Base-by-base conservation (phyloP, 2,888 invertebrate genomes). In the Acrobasis repandana region DNA sequence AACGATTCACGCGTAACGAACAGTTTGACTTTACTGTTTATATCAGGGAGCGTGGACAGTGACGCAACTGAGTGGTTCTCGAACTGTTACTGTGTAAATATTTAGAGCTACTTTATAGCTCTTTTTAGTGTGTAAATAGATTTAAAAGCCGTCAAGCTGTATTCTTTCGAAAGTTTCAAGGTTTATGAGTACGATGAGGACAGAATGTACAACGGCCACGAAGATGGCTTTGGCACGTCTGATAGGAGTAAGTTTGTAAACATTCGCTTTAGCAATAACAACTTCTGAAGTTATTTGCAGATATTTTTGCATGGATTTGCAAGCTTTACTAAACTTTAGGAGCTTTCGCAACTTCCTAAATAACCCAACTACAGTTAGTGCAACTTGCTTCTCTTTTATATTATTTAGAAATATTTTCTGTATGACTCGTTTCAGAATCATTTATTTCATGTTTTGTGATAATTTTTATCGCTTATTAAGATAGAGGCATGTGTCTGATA, bases 101-200 rank as follows among this genome's bases (percentile, higher is more conserved):
- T 63, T 65, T 60, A 62, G 61, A 60, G 61, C 67, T 67, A 61
- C 64, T 65, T 62, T 61, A 63, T 64, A 63, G 67, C 63, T 64
- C 61, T 66, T 69, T 74, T 75, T 72, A 69, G 70, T 72, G 68
- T 63, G 71, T 61, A 52, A 65, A 70, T 63, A 65, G 63, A 68
- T 61, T 72, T 65, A 70, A 80, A 88, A 88, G 79, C 80, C 85
- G 85, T 71, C 92, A 92, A 90, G 86, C 92, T 92, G 92, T 92
- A 91, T 92, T 92, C 92, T 81, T 89, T 92, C 81, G 91, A 92
- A 73, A 91, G 86, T 82, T 92, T 92, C 80, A 89, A 92, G 82
- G 90, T 85, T 69, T 92, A 91, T 73, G 90, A 91, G 82, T 92
- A 91, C 72, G 92, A 91, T 80, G 91, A 86, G 67, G 92, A 90